phyloP scores from a whole-genome alignment of 2,113 vertebrate genomes.

The Cavia aperea region DNA sequence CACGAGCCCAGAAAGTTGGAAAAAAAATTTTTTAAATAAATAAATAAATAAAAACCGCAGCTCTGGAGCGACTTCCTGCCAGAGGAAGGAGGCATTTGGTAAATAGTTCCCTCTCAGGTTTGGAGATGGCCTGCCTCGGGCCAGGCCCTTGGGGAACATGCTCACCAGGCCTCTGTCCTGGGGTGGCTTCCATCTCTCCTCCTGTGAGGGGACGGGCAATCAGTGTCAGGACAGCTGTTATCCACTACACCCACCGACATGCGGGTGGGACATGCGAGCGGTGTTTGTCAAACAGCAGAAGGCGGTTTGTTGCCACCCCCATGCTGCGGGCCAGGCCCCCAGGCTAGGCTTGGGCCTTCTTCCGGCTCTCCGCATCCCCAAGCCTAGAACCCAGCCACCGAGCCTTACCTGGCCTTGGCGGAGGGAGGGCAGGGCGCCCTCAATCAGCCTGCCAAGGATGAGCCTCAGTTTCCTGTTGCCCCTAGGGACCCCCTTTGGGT shows the following conservation, averaged over 20 bases:
- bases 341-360: neutral
- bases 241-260: neutral
- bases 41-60: neutral
- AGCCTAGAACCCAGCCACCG: neutral
- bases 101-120: conserved; percentile 61
- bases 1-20: conserved; percentile 50
- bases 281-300: neutral
- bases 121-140: conserved; percentile 22
- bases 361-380: neutral
- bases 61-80: conserved; percentile 61
- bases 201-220: neutral
- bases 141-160: neutral
- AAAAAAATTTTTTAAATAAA: neutral
- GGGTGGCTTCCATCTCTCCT: neutral
- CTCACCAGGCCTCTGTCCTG: neutral
- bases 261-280: neutral
- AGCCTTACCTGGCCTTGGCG: neutral
- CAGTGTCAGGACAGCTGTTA: neutral
- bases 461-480: conserved; percentile 22
- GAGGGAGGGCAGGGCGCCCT: neutral
- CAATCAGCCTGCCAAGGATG: neutral
- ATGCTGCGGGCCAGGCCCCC: neutral
- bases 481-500: neutral
- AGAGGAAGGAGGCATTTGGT: conserved; percentile 64
- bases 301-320: neutral